These are phyloP conservation scores for Australoheros scitulus DNA, from an alignment of 2,113 vertebrate species.

Conservation along the genomic window DNA sequence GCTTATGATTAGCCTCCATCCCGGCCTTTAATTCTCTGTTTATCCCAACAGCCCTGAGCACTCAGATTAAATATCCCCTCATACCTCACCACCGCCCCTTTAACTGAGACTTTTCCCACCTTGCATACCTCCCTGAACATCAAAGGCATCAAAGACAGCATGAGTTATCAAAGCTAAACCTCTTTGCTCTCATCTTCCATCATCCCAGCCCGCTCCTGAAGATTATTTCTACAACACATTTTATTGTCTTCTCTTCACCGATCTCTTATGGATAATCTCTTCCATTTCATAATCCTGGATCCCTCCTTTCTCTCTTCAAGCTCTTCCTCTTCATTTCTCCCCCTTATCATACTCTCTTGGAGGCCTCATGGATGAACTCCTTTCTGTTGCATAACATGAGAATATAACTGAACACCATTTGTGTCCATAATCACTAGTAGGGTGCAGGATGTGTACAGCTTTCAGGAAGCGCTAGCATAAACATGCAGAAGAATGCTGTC, in stretches of 20 bases:
- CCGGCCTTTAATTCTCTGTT: conserved; percentile 61
- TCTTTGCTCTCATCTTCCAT: neutral
- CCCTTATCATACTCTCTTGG: neutral
- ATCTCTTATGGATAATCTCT: conserved; percentile 1
- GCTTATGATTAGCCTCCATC: conserved; percentile 58
- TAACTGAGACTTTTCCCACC: conserved; percentile 67
- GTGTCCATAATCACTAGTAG: conserved; percentile 58
- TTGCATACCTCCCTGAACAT: conserved; percentile 69
- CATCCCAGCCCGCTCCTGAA: neutral
- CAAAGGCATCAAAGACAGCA: conserved; percentile 59
- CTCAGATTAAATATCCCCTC: conserved; percentile 61
- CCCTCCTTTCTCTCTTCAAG: neutral
- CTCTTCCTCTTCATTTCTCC: neutral
- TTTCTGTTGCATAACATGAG: conserved; percentile 43
- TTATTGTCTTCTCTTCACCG: neutral
- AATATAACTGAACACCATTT: conserved; percentile 42
- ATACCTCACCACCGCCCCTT: conserved; percentile 52
- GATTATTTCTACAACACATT: neutral
- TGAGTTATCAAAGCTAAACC: conserved; percentile 56
- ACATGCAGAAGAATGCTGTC: conserved; percentile 30
- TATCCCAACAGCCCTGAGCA: conserved; percentile 38
- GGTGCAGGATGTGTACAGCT: conserved; percentile 45
- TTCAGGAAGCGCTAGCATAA: conserved; percentile 58
- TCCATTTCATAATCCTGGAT: neutral
- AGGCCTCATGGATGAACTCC: conserved; percentile 39